Percentiles rank a stretch among this genome's conserved stretches.
phyloP scores from a whole-genome alignment of 2,888 invertebrate genomes.

The Lucinisca nassula region DNA sequence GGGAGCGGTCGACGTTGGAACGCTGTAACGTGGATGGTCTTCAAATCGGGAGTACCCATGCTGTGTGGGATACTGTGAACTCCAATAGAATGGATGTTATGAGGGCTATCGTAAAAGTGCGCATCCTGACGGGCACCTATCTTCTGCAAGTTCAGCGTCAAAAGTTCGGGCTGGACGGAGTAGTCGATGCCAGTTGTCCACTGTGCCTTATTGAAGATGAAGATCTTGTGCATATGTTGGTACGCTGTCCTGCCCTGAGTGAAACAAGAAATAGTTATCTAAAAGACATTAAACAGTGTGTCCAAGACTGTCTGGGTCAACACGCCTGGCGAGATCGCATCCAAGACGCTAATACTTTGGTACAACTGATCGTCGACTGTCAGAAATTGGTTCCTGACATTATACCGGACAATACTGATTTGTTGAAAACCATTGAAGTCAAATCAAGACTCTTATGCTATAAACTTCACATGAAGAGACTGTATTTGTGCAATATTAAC shows the following conservation, averaged over 20 bases:
- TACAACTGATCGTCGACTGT: not conserved
- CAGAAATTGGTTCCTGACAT: not conserved
- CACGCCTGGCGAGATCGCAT: not conserved
- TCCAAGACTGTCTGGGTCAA: not conserved
- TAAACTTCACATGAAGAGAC: not conserved
- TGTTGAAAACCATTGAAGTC: not conserved
- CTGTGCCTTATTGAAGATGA: not conserved
- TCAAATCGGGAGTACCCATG: not conserved
- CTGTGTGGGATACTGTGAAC: constrained; percentile 1
- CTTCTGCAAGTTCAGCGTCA: not conserved
- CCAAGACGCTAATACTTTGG: not conserved
- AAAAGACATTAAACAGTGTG: not conserved
- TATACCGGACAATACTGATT: not conserved
- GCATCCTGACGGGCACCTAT: constrained; percentile 8
- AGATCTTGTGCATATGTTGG: not conserved
- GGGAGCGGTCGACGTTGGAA: not conserved
- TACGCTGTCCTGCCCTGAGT: not conserved
- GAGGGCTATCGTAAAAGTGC: not conserved
- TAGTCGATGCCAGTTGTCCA: not conserved
- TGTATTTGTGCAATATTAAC: too few species aligned
- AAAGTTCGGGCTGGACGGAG: not conserved
- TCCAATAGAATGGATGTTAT: not conserved
- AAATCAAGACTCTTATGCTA: not conserved
- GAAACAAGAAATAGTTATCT: not conserved
- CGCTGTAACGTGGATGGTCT: not conserved